Evolutionary conservation across 2,797 vertebrate species (phyloP), one percentile per base, ranked within the genome.

Genomic region (Cuniculus paca): DNA sequence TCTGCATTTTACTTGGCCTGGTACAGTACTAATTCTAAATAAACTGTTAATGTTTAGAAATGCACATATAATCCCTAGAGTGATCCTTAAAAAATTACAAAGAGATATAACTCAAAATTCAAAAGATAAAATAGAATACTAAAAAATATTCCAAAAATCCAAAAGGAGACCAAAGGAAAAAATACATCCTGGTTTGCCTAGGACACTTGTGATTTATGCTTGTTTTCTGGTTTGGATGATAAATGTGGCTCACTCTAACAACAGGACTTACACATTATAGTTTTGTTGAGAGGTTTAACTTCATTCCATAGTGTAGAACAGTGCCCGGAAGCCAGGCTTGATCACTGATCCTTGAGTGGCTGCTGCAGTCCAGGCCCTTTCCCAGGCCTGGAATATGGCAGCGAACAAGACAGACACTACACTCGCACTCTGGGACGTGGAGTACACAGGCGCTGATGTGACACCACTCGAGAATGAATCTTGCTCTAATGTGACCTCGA

Each of bases 1-100:
- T 90, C 88, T 86, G 16, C n/a, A 54, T 72, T 86, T 91, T 61
- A 90, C 10, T 28, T 61, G 54, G 10, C 42, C 61, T 60, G 26
- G 26, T 60, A 90, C 24, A 79, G 77, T 60, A 36, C 48, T 86
- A 91, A 91, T 48, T 36, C 72, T 68, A 92, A 54, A 84, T 63
- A 24, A 60, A 36, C 16, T 68, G 28, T 68, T 11, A 36, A 42
- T 50, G 14, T 65, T 82, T 48, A 58, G 24, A 91, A 88, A 82
- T n/a, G 34, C 17, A 52, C 39, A 60, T 13, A 81, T 70, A 68
- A 70, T 39, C 42, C 36, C 61, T 70, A 70, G 12, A 70, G n/a
- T 7, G 11, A 19, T 83, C 72, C 52, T 50, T 87, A 50, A 92
- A 92, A 68, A 93, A 7, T 5, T 65, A 34, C 14, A 34, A 84